Base-by-base conservation (phyloP, 2,888 invertebrate species). In the Odontothrips loti region DNA sequence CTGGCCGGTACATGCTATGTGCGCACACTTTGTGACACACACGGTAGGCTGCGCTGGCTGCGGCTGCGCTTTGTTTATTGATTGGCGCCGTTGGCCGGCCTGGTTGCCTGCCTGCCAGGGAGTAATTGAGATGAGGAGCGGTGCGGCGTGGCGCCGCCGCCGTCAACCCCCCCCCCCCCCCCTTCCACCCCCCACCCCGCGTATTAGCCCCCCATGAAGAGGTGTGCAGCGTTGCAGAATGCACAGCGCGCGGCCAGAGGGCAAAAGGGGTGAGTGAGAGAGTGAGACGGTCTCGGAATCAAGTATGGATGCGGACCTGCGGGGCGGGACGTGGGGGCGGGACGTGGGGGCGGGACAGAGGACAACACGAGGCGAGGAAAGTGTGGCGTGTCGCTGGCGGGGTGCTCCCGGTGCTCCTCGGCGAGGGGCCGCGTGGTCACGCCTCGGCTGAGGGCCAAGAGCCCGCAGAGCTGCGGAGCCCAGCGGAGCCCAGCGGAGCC, bases 181-280 rank as follows among this genome's bases (percentile, higher is more conserved):
- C 9, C n/a, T 63, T 9, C 63, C n/a, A n/a, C 63, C n/a, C 63
- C 63, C n/a, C 20, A 9, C 12, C 48, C 48, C 48, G 48, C 48
- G 10, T 20, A 12, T 51, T 12, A 6, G 58, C 58, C 17, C 58
- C 58, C 58, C 15, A 58, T 27, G 68, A 75, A 58, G 68, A 75
- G 68, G 27, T 75, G 68, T 27, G 68, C 68, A 75, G 68, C 68
- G 68, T 27, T 75, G 68, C 68, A 75, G 68, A 75, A 75, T 75
- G 68, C 68, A 75, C 68, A 58, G 51, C 15, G 51, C 48, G 51
- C 15, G 51, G 51, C 51, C 15, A 6, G 34, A 43, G 6, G 34
- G 34, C 34, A 43, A 43, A 43, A 43, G 34, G 34, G 34, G 34
- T 43, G 34, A 43, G 34, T 43, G 34, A 43, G 34, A 4, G 34